phyloP scores from a whole-genome alignment of 2,797 vertebrate species.

The Aplochiton taeniatus region DNA sequence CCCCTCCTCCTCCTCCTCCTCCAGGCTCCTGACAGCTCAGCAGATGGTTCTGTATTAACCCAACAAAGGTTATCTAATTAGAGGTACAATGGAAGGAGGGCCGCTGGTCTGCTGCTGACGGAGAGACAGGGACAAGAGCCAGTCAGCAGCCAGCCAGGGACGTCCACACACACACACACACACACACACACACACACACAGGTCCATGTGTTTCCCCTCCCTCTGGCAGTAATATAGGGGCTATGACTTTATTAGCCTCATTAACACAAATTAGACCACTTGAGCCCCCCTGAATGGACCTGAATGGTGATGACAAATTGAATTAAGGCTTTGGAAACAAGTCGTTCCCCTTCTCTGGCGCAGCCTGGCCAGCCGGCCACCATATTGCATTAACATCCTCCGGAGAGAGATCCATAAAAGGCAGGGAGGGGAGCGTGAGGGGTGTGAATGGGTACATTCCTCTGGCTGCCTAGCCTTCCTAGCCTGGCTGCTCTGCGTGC shows the following conservation, averaged over 20 bases:
- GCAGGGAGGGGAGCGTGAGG: conserved; percentile 53
- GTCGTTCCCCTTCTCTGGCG: conserved; percentile 62
- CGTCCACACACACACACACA: conserved; percentile 22
- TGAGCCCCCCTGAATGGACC: conserved; percentile 75
- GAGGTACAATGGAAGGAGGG: conserved; percentile 72
- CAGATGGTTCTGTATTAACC: conserved; percentile 82
- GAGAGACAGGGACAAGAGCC: conserved; percentile 50
- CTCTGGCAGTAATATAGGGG: conserved; percentile 76
- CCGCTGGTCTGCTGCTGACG: not conserved
- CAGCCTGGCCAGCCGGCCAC: conserved; percentile 68
- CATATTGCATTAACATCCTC: conserved; percentile 79
- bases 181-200: conserved; percentile 36
- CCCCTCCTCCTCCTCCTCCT: conserved; percentile 33
- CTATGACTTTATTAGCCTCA: conserved; percentile 87
- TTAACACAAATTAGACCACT: conserved; percentile 88
- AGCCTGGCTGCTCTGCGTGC: too few relatives aligned
- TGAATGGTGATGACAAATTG: conserved; percentile 83
- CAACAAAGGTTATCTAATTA: conserved; percentile 84
- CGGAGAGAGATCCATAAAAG: conserved; percentile 54
- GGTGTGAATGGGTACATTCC: conserved; percentile 66
- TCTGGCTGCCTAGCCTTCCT: conserved; percentile 28
- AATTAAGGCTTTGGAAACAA: conserved; percentile 84
- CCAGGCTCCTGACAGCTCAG: conserved; percentile 62
- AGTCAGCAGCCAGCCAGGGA: conserved; percentile 56
- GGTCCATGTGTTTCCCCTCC: conserved; percentile 43